Percentiles rank a stretch among this genome's conserved stretches.
Conservation (phyloP, 2,888 invertebrate genomes). For the Hartigia nigra region DNA sequence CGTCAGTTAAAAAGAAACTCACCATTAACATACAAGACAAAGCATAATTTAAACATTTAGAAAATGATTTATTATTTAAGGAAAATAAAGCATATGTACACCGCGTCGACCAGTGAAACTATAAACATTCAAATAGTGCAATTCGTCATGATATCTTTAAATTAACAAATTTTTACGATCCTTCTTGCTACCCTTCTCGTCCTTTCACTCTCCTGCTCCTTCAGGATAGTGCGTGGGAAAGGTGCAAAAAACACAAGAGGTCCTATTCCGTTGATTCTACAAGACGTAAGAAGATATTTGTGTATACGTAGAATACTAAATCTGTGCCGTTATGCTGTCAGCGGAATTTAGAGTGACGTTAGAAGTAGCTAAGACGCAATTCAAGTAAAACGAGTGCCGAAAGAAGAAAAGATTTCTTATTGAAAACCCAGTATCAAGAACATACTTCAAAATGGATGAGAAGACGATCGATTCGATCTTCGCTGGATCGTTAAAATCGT, state of each 20-base stretch:
- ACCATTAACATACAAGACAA: not conserved
- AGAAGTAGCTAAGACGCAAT: not conserved
- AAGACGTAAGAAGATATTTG: not conserved
- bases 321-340: not conserved
- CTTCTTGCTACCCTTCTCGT: not conserved
- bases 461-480: conserved; percentile 91
- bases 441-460: conserved; percentile 79
- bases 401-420: not conserved
- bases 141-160: not conserved
- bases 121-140: not conserved
- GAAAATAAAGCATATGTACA: not conserved
- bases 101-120: not conserved
- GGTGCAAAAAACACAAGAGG: no score
- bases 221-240: not conserved
- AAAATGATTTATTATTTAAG: not conserved
- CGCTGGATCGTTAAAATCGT: conserved; percentile 84
- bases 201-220: not conserved
- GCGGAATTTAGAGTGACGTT: not conserved
- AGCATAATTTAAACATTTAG: not conserved
- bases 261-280: no score
- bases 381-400: not conserved
- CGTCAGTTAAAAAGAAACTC: not conserved
- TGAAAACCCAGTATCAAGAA: not conserved
- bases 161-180: not conserved
- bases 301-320: not conserved